Evolutionary conservation across 2,113 vertebrate genomes (phyloP).

Genomic region (Desmodus rotundus): DNA sequence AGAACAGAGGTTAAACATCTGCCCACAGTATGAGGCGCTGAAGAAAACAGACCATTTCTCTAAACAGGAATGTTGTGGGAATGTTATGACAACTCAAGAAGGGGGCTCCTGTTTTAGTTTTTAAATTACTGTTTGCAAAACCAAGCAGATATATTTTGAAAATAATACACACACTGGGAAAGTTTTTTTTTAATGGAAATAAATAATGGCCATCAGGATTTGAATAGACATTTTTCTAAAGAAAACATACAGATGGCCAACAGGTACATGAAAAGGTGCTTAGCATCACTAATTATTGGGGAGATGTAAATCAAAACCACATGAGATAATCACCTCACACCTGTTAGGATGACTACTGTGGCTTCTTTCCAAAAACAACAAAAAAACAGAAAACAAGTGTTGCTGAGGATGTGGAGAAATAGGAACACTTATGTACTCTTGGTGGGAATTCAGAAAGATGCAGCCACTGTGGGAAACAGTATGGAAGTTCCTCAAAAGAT

Average conservation of each 20-base stretch:
- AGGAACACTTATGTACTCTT: not conserved
- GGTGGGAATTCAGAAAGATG: not conserved
- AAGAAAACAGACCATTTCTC: not conserved
- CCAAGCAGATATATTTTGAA: not conserved
- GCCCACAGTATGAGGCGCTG: not conserved
- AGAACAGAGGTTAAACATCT: not conserved
- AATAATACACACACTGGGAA: not conserved
- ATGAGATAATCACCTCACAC: not conserved
- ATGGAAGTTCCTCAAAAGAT: not conserved
- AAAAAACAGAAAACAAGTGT: not conserved
- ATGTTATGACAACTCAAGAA: not conserved
- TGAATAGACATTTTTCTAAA: not conserved
- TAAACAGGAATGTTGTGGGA: not conserved
- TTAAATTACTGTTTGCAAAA: not conserved
- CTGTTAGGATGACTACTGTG: not conserved
- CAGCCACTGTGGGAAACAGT: not conserved
- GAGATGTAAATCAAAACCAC: not conserved
- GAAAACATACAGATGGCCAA: not conserved
- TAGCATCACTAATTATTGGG: not conserved
- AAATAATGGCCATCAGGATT: not conserved
- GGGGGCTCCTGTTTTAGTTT: not conserved
- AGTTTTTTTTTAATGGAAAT: not conserved
- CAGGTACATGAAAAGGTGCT: not conserved
- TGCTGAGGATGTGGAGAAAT: not conserved
- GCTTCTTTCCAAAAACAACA: not conserved